A percentile compares a stretch with the other conserved stretches of the same genome.
These are phyloP conservation scores for Aphelenchoides besseyi DNA, from an alignment of 1,140 invertebrate species.

Conservation along the genomic window DNA sequence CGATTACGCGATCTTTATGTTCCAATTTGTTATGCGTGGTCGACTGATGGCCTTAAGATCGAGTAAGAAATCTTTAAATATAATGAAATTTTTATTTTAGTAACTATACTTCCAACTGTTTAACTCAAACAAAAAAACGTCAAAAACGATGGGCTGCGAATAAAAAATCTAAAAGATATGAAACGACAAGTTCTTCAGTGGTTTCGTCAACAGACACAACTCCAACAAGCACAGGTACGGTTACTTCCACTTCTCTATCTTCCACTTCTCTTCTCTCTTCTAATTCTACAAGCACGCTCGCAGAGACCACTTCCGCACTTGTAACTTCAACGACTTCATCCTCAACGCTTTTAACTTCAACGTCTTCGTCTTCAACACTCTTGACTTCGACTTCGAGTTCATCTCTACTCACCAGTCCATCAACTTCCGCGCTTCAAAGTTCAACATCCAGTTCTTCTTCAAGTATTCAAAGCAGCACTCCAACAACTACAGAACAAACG, in stretches of 20 bases:
- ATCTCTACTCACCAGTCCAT: background rate
- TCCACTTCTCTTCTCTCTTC: background rate
- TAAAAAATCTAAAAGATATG: conserved; percentile 11
- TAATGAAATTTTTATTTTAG: no score
- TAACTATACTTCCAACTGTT: no score
- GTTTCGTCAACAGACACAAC: conserved; percentile 4
- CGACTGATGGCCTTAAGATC: background rate
- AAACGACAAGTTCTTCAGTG: background rate
- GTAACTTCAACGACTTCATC: background rate
- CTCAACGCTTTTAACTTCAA: background rate
- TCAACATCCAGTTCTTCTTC: background rate
- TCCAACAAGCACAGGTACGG: background rate
- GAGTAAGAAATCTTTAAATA: no score
- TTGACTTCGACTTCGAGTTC: conserved; percentile 4
- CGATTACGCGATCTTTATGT: background rate
- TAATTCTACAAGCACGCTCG: background rate
- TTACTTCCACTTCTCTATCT: conserved; percentile 5
- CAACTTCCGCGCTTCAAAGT: no score
- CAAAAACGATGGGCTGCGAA: no score
- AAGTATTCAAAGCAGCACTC: background rate
- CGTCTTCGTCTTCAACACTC: conserved; percentile 5
- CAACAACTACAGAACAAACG: background rate
- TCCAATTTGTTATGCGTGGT: background rate
- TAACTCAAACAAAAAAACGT: no score
- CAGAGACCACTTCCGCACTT: background rate